These are phyloP conservation scores for Girardia tigrina DNA, from an alignment of 2,888 invertebrate species.

Conservation along the genomic window DNA sequence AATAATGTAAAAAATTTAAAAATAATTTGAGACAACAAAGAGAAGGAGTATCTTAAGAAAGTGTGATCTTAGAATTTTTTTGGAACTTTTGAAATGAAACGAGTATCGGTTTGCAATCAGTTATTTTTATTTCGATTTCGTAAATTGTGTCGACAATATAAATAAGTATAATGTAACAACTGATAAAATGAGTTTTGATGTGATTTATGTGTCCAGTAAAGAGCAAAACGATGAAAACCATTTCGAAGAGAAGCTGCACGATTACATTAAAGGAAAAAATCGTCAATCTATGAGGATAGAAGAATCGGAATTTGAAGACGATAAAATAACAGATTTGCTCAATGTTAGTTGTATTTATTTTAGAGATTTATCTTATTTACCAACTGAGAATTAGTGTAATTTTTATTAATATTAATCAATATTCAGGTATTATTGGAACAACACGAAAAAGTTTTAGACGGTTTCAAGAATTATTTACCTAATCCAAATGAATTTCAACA, in stretches of 20 bases:
- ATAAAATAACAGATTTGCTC: not conserved
- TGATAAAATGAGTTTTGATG: too few relatives aligned
- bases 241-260: not conserved
- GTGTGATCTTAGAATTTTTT: too few relatives aligned
- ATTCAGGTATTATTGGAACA: not conserved
- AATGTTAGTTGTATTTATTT: not conserved
- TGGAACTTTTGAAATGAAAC: too few relatives aligned
- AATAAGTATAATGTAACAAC: too few relatives aligned
- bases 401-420: too few relatives aligned
- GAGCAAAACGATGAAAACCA: not conserved
- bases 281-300: not conserved
- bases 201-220: not conserved
- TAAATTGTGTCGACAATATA: too few relatives aligned
- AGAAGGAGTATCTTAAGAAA: too few relatives aligned
- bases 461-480: not conserved
- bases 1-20: too few relatives aligned
- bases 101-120: too few relatives aligned
- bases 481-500: conserved; percentile 19
- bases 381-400: too few relatives aligned
- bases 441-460: not conserved
- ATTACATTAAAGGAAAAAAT: conserved; percentile 6
- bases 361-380: not conserved
- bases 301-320: not conserved
- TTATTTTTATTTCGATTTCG: too few relatives aligned
- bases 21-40: too few relatives aligned